A percentile compares a stretch with the other conserved stretches of the same genome.
Evolutionary conservation across 2,113 vertebrate species (phyloP).

Genomic region (Ceyx melanurus): DNA sequence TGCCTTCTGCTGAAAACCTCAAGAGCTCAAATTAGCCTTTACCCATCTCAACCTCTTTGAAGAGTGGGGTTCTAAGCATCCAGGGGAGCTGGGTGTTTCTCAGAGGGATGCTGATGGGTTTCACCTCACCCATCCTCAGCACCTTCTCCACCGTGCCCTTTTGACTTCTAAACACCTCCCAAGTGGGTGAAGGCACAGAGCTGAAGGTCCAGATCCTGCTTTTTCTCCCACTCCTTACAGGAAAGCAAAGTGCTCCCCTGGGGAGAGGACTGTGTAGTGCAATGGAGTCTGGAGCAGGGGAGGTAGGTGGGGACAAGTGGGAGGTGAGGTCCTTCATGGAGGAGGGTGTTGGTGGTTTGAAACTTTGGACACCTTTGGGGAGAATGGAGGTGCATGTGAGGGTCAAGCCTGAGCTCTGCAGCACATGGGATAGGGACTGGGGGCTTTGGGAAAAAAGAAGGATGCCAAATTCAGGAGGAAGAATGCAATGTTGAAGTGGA

Average conservation of each 20-base stretch:
- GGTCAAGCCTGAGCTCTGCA: background rate
- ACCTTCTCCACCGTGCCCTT: fast-evolving
- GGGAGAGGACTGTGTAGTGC: background rate
- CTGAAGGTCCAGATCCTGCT: background rate
- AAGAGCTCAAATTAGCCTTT: background rate
- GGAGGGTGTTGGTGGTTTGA: background rate
- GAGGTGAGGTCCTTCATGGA: background rate
- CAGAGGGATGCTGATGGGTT: background rate
- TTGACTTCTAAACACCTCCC: background rate
- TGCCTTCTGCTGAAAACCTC: background rate
- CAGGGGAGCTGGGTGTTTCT: background rate
- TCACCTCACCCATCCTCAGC: background rate
- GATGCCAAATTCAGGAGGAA: background rate
- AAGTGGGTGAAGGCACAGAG: background rate
- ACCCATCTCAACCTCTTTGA: background rate
- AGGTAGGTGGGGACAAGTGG: background rate
- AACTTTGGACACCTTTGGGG: background rate
- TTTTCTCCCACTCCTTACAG: background rate
- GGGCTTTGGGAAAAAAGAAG: background rate
- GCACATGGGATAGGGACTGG: fast-evolving
- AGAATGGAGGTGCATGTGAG: background rate
- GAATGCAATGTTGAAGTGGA: background rate
- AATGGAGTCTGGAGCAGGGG: background rate
- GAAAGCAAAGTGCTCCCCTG: fast-evolving
- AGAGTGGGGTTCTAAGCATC: background rate